Conservation (phyloP, 1,140 invertebrate species). For the Luehdorfia chinensis region DNA sequence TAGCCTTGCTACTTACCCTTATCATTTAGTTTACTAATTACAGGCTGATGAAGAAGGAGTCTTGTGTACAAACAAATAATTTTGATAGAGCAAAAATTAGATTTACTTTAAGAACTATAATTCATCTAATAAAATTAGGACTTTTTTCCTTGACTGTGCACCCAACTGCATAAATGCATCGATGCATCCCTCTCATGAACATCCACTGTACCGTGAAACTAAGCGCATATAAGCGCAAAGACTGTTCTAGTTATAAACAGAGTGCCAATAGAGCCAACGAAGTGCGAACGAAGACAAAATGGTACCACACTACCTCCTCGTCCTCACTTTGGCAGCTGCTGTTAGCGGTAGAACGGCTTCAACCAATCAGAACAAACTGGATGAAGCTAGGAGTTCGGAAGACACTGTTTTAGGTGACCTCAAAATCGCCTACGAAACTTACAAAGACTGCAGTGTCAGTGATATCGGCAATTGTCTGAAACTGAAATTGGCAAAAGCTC, state of each 20-base stretch:
- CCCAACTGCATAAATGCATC: slow-evolving; percentile 62
- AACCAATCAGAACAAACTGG: slow-evolving; percentile 60
- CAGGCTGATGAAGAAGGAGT: no score
- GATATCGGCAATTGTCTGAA: slow-evolving; percentile 86
- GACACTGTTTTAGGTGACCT: slow-evolving; percentile 65
- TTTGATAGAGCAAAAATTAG: no score
- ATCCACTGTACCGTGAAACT: slow-evolving; percentile 67
- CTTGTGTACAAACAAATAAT: no score
- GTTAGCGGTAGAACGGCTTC: slow-evolving; percentile 61
- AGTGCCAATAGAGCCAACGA: slow-evolving; percentile 54
- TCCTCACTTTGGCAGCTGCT: slow-evolving; percentile 61
- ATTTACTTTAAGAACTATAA: no score
- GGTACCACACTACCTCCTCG: slow-evolving; percentile 67
- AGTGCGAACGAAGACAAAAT: slow-evolving; percentile 58
- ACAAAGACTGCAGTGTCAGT: slow-evolving; percentile 85
- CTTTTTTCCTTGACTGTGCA: slow-evolving; percentile 26
- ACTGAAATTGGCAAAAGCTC: slow-evolving; percentile 83
- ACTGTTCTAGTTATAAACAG: slow-evolving; percentile 52
- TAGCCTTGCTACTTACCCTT: no score
- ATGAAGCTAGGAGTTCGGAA: slow-evolving; percentile 63
- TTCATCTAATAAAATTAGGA: no score
- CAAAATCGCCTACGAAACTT: slow-evolving; percentile 75
- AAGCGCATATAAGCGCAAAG: slow-evolving; percentile 69
- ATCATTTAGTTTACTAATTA: no score
- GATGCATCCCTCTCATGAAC: slow-evolving; percentile 63